Evolutionary conservation across 1,140 invertebrate species (phyloP), one percentile per base, ranked within the genome.

Genomic region (Drosophila tani): DNA sequence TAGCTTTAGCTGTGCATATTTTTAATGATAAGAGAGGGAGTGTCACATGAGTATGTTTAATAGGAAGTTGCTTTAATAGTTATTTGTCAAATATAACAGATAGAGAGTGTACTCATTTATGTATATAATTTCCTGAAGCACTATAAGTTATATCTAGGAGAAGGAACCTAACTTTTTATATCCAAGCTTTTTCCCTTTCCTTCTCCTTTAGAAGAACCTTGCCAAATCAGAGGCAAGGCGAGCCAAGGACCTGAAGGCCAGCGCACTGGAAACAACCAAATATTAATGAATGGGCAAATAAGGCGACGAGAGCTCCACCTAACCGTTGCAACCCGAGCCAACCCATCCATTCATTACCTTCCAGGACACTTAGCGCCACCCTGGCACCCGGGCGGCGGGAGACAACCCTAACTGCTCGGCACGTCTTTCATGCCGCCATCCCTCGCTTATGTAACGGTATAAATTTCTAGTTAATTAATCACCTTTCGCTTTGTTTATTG

Each of bases 381-480:
- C 45, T 24, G 21, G 21, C 12, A n/a, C n/a, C n/a, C n/a, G n/a
- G 24, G 47, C 0, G 46, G 21, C 8, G 27, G 27, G 27, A 29
- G 32, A 19, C 47, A 32, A 19, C 64, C 51, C 50, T 29, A 38
- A 14, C 38, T 27, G n/a, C 6, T 32, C 14, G 46, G 41, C 58
- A 74, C 73, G 50, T 73, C 77, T 51, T 79, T 69, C 35, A 66
- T 51, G 59, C 73, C 69, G 47, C 70, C 38, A 32, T 38, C 45
- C 19, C 35, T 50, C 40, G 73, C 58, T 47, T 77, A 66, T 82
- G 59, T 81, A 81, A 73, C 73, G 79, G 80, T 83, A 83, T 83
- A 83, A 83, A 83, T 79, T 83, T 75, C 81, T 78, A 79, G 81
- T 83, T 83, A 83, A 83, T 83, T 83, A 83, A 83, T 83, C 81